Percentiles rank a stretch among this genome's conserved stretches.
Conservation (phyloP, 2,888 invertebrate genomes). For the Hirtodrosophila duncani region DNA sequence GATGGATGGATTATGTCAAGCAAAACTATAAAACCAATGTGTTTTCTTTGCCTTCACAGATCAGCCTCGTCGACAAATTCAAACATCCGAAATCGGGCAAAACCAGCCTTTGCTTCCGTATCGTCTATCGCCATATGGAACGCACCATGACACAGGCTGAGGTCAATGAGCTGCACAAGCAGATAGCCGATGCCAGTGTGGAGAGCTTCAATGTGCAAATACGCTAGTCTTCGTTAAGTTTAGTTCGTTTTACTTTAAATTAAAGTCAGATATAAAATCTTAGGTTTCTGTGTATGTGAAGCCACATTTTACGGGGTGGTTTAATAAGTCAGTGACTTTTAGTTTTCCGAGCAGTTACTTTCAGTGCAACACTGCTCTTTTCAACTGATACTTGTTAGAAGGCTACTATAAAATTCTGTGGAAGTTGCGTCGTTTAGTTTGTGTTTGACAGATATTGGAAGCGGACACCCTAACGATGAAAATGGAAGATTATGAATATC, state of each 20-base stretch:
- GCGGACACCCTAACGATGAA: no score
- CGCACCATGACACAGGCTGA: constrained; percentile 91
- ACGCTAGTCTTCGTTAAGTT: constrained; percentile 65
- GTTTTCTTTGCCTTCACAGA: constrained; percentile 81
- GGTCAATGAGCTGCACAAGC: constrained; percentile 89
- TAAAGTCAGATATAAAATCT: constrained; percentile 8
- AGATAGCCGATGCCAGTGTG: constrained; percentile 83
- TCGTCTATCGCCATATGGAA: constrained; percentile 95
- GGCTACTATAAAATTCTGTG: no score
- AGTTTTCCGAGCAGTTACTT: no score
- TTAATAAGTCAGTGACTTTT: no score
- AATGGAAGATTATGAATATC: no score
- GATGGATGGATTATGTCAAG: no score
- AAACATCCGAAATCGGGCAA: constrained; percentile 89
- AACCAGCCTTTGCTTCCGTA: constrained; percentile 93
- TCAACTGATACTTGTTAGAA: no score
- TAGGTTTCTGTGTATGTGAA: not conserved
- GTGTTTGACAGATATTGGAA: no score
- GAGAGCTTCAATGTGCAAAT: constrained; percentile 75
- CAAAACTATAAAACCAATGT: no score
- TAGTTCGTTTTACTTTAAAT: constrained; percentile 22
- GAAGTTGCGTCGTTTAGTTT: no score
- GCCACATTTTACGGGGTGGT: no score
- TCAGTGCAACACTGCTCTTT: no score
- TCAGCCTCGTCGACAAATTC: constrained; percentile 91